Conservation (phyloP, 2,113 vertebrate genomes). For the Sitta europaea region DNA sequence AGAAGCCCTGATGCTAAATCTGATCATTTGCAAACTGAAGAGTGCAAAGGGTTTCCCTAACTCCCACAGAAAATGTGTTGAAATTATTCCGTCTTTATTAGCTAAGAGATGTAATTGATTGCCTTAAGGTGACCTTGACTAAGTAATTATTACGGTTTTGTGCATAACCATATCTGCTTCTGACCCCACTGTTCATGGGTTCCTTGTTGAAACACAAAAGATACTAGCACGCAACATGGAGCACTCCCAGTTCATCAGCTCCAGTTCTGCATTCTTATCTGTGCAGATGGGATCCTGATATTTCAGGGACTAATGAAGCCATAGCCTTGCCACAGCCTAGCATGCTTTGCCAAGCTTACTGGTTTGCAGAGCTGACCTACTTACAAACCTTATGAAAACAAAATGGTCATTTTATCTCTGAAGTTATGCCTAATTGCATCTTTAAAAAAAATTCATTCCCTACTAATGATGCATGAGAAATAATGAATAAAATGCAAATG, state of each 20-base stretch:
- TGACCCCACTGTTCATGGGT: not conserved
- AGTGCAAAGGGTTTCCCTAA: not conserved
- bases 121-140: not conserved
- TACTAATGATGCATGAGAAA: conserved; percentile 36
- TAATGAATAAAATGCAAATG: conserved; percentile 53
- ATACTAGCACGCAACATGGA: not conserved
- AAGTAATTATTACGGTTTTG: not conserved
- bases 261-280: not conserved
- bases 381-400: conserved; percentile 45
- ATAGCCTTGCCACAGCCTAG: not conserved
- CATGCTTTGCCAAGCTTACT: not conserved
- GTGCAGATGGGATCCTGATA: not conserved
- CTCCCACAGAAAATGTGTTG: not conserved
- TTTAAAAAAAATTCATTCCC: conserved; percentile 5
- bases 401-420: conserved; percentile 23
- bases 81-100: not conserved
- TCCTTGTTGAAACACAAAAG: not conserved
- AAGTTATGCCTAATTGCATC: conserved; percentile 25
- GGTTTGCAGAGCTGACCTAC: conserved; percentile 37
- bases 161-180: not conserved
- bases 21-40: not conserved
- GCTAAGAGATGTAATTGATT: not conserved
- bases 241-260: not conserved
- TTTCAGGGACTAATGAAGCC: not conserved
- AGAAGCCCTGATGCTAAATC: not conserved